Base-by-base conservation (phyloP, 2,797 vertebrate genomes). In the Oophaga sylvatica region DNA sequence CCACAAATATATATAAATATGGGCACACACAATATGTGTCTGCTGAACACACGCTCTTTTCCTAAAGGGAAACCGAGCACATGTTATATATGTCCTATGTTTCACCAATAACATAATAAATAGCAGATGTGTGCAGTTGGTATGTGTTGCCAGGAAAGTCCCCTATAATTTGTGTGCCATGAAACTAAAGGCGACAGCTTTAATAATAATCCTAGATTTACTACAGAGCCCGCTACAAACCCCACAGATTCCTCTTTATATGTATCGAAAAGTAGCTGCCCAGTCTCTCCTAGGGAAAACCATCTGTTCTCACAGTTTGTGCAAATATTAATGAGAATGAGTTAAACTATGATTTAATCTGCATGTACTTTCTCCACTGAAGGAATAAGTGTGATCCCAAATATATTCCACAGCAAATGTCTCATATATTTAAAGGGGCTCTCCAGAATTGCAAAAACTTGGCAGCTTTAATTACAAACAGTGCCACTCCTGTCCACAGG, bases 221-320 rank as follows among this genome's bases (percentile, higher is more conserved):
- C 53, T 80, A 71, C 31, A 7, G 57, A 87, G 65, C 53, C 78
- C 80, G 85, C 85, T 81, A 63, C 26, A 31, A 48, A 71, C 35
- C 80, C 63, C 53, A 84, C 56, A 41, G 56, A 81, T 76, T 81
- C 75, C n/a, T 79, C 68, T 84, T 87, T 15, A 79, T 83, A 62
- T 83, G 75, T 65, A 76, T 26, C 45, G 22, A 78, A 87, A 67
- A 76, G 48, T 87, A 78, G 77, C 62, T 67, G 81, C 80, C 71
- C 62, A 70, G 81, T 84, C 70, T 62, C 76, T 84, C 71, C 53
- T 29, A 71, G 81, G 67, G 87, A 88, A 75, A 83, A 62, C 87
- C 87, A 88, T 88, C 87, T 88, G 87, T 88, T 88, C 87, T 22
- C 87, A 70, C 81, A 79, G 82, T 88, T 80, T 88, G 87, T 80